Percentiles rank a stretch among this genome's conserved stretches.
Evolutionary conservation across 2,113 vertebrate species (phyloP).

Genomic region (Laterallus jamaicensis): DNA sequence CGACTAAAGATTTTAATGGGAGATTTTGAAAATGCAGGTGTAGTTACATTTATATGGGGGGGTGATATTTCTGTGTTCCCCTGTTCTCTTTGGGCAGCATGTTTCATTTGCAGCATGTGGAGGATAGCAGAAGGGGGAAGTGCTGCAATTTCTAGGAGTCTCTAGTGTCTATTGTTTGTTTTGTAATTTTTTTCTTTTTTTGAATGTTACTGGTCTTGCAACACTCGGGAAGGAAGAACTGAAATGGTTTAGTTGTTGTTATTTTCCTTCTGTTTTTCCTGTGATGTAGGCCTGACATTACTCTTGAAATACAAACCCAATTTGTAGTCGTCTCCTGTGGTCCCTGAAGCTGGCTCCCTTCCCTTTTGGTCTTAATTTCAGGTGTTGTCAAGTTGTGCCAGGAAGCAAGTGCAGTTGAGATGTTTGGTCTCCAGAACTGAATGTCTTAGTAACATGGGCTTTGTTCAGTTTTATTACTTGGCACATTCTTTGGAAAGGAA

Average conservation of each 20-base stretch:
- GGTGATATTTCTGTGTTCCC: neutral
- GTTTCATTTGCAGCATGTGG: neutral
- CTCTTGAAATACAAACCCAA: neutral
- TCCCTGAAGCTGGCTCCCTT: neutral
- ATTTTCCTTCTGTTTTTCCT: neutral
- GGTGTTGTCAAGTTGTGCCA: conserved; percentile 28
- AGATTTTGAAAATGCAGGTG: neutral
- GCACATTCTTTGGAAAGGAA: neutral
- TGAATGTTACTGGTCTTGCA: neutral
- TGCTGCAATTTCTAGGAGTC: neutral
- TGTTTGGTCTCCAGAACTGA: conserved; percentile 3
- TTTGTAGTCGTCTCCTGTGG: neutral
- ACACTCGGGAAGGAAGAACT: neutral
- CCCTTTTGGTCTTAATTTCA: conserved; percentile 33
- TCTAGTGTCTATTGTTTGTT: neutral
- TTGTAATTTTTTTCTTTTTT: neutral
- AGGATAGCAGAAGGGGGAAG: neutral
- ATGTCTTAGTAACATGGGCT: neutral
- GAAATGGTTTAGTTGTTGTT: neutral
- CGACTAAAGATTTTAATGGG: neutral
- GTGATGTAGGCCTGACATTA: neutral
- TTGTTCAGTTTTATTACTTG: conserved; percentile 43
- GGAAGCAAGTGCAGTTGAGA: neutral
- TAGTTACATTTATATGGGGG: neutral
- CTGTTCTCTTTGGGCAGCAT: neutral